Evolutionary conservation across 2,113 vertebrate species (phyloP).

Genomic region (Neolamprologus sp.): DNA sequence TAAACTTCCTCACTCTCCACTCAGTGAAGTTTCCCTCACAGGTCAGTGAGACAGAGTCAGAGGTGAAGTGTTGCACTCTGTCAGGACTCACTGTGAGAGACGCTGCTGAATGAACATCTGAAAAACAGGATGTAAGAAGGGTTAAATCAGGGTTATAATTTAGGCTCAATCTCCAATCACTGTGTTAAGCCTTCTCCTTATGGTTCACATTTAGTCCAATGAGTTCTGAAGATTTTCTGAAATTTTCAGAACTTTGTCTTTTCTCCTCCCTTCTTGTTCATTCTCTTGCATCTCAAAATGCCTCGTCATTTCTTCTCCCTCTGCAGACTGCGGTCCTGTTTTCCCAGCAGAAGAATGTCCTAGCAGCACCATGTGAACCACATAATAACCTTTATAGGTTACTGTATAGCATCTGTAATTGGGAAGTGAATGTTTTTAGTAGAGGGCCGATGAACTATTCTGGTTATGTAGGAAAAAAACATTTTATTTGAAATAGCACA

Average conservation of each 20-base stretch:
- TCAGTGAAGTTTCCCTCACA: neutral
- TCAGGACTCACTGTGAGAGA: neutral
- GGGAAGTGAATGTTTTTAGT: neutral
- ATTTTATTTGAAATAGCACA: too few relatives aligned
- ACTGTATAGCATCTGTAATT: neutral
- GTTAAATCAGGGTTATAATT: neutral
- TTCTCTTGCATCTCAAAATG: neutral
- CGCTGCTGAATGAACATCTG: neutral
- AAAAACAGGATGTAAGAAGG: neutral
- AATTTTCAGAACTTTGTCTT: neutral
- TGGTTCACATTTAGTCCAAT: neutral
- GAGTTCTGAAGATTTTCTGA: neutral
- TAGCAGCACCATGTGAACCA: neutral
- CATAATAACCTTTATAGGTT: neutral
- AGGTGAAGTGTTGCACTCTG: neutral
- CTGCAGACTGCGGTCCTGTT: neutral
- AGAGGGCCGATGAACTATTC: too few relatives aligned
- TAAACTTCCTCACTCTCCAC: neutral
- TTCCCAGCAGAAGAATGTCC: neutral
- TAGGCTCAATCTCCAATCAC: neutral
- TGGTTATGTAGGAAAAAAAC: too few relatives aligned
- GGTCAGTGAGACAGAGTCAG: neutral
- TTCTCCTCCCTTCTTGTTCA: too few relatives aligned
- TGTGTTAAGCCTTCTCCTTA: neutral
- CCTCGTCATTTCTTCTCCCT: neutral